Conservation (phyloP, 1,140 invertebrate species). For the Pseudomyrmex sp. region DNA sequence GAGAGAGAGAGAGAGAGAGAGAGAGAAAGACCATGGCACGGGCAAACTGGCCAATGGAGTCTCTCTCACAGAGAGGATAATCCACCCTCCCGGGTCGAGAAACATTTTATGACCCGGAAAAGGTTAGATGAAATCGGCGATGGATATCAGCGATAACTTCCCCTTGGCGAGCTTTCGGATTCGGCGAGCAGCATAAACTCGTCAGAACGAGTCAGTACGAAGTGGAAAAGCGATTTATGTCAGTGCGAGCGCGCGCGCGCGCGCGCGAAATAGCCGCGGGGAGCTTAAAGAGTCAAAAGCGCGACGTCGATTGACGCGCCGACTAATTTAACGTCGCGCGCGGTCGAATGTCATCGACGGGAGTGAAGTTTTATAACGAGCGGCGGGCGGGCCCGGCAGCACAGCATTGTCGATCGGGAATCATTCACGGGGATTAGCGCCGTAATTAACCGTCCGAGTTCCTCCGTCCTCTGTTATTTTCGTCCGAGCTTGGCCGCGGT, state of each 20-base stretch:
- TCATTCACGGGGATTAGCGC: neutral
- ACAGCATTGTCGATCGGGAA: neutral
- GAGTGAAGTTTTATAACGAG: neutral
- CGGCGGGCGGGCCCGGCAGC: too few species aligned
- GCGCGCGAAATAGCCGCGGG: neutral
- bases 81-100: conserved; percentile 46
- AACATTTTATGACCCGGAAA: conserved; percentile 60
- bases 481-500: neutral
- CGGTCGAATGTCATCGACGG: neutral
- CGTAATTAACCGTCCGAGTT: conserved; percentile 9
- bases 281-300: neutral
- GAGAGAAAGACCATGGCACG: neutral
- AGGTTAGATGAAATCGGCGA: conserved; percentile 48
- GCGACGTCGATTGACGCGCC: neutral
- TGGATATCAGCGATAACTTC: conserved; percentile 42
- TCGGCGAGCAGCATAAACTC: neutral
- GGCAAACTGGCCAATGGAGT: conserved; percentile 26
- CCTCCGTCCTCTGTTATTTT: neutral
- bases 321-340: conserved; percentile 14
- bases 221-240: conserved; percentile 30
- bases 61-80: conserved; percentile 36
- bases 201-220: neutral
- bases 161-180: neutral
- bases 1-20: too few species aligned
- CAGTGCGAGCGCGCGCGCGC: too few species aligned